Evolutionary conservation across 2,797 vertebrate genomes (phyloP).

Genomic region (Apogon hyalosoma): DNA sequence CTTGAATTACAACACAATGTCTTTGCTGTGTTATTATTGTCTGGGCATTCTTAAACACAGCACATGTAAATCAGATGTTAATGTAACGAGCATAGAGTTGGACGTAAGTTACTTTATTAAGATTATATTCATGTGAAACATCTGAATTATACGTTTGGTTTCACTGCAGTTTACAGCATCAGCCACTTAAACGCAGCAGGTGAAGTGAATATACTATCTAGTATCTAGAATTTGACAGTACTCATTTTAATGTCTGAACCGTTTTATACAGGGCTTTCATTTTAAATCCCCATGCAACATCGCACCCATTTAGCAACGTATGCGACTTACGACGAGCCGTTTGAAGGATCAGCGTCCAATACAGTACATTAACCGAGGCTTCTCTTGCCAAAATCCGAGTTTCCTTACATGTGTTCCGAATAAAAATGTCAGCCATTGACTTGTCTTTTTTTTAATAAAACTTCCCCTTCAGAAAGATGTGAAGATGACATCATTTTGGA

Average conservation of each 20-base stretch:
- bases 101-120: too few relatives aligned
- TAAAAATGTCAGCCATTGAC: constrained; percentile 28
- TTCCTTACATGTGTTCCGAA: constrained; percentile 55
- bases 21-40: background rate
- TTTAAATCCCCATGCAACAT: constrained; percentile 18
- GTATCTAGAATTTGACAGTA: constrained; percentile 17
- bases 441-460: constrained; percentile 25
- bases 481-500: constrained; percentile 49
- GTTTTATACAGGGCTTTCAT: constrained; percentile 27
- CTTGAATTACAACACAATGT: constrained; percentile 10
- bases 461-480: constrained; percentile 9
- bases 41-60: background rate
- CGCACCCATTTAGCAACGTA: constrained; percentile 24
- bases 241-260: constrained; percentile 19
- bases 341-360: constrained; percentile 10
- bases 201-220: constrained; percentile 26
- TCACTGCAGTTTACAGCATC: constrained; percentile 13
- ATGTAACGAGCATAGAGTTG: too few relatives aligned
- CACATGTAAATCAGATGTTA: too few relatives aligned
- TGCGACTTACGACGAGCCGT: constrained; percentile 18
- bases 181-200: constrained; percentile 5
- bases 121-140: background rate
- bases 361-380: constrained; percentile 26
- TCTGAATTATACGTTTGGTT: constrained; percentile 21
- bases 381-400: constrained; percentile 35